Evolutionary conservation across 2,797 vertebrate species (phyloP), one percentile per base, ranked within the genome.

Genomic region (Sebastes miniatus): DNA sequence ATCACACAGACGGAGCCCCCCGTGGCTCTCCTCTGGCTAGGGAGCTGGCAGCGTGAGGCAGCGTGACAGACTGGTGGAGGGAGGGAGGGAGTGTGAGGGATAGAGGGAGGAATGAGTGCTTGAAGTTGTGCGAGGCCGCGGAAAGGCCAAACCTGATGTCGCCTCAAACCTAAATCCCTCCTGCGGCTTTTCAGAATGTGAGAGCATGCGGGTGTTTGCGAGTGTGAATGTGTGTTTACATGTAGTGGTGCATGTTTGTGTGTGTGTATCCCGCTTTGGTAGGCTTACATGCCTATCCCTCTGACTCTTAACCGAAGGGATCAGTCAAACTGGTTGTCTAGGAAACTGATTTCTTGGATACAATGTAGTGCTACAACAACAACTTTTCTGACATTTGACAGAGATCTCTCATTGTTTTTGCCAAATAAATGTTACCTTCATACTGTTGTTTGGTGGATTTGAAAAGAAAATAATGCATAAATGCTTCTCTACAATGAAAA

Each of bases 301-400:
- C 74, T 34, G 59, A 81, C 68, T 83, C 71, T 74, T 56, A 81
- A 80, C 84, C 83, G 73, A 86, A 79, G 67, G 73, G 83, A 91
- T 89, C 79, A 86, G 79, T 74, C 82, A 75, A 73, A 68, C 25
- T 1, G 69, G 86, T 83, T 73, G 83, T 87, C 83, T 50, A 25
- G 79, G 86, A 78, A 84, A 89, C 76, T 1, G 36, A 63, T 63
- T 73, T 32, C 77, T 34, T 18, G 32, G 67, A 32, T 18, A 57
- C 50, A 69, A 39, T 62, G 31, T 32, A 34, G 24, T 61, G 6
- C 61, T 65, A 70, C 66, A 62, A 27, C n/a, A 24, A 39, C 29
- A 50, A 79, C 20, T 67, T 57, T 69, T 32, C 22, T 52, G 14
- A 73, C 32, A 29, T 76, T 56, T 27, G 39, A 43, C 13, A 16